Conservation (phyloP, 2,888 invertebrate species). For the Chironomus riparius region DNA sequence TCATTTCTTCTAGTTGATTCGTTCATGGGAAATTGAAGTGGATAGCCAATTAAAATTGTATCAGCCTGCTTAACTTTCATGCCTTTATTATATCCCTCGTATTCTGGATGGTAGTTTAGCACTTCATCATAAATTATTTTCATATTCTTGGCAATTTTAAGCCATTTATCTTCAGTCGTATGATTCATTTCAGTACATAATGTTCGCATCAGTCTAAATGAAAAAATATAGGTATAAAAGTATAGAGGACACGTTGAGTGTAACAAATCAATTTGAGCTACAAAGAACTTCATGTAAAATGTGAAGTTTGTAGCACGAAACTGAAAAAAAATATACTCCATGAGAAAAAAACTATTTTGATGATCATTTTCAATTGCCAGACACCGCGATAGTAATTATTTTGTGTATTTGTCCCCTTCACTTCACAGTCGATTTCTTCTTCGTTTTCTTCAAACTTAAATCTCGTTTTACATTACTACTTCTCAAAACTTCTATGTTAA, state of each 20-base stretch:
- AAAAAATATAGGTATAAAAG: not conserved
- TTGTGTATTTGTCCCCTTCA: not conserved
- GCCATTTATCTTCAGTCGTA: conserved; percentile 35
- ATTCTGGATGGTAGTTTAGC: conserved; percentile 52
- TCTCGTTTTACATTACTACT: not conserved
- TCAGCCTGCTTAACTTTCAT: conserved; percentile 52
- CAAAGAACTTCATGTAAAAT: not conserved
- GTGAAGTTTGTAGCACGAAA: not conserved
- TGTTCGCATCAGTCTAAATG: not conserved
- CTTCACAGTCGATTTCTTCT: not conserved
- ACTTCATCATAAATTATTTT: conserved; percentile 45
- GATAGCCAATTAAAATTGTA: conserved; percentile 49
- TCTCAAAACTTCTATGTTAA: not conserved
- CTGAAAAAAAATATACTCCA: not conserved
- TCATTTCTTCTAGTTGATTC: conserved; percentile 47
- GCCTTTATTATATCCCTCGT: conserved; percentile 44
- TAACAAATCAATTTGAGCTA: not conserved
- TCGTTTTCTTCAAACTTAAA: not conserved
- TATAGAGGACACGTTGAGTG: not conserved
- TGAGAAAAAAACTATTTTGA: not conserved
- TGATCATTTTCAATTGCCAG: conserved; percentile 6
- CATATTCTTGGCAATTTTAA: conserved; percentile 47
- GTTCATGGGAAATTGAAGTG: conserved; percentile 48
- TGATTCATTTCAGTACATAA: not conserved
- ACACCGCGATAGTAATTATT: not conserved